These are phyloP conservation scores for Ellobius talpinus DNA, from an alignment of 2,113 vertebrate species.

Conservation along the genomic window DNA sequence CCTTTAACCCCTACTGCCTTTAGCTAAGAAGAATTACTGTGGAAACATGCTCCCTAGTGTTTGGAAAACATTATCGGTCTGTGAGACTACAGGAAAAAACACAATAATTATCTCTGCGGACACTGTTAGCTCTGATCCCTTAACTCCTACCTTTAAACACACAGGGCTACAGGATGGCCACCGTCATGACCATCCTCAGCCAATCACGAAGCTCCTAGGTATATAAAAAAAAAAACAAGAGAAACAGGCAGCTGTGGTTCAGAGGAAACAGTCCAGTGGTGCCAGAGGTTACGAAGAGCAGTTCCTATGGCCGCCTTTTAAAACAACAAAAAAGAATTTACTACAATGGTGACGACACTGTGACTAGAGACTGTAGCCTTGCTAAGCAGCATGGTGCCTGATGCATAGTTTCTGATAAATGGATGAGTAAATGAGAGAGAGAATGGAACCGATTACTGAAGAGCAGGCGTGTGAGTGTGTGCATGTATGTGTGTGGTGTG, in stretches of 20 bases:
- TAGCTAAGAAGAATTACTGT: background rate
- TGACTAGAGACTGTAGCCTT: background rate
- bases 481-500: background rate
- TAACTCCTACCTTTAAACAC: slow-evolving; percentile 48
- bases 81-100: background rate
- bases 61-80: background rate
- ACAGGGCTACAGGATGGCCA: background rate
- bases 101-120: slow-evolving; percentile 3
- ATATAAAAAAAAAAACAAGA: background rate
- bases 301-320: background rate
- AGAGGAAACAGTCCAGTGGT: background rate
- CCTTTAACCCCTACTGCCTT: background rate
- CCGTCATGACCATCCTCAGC: background rate
- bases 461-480: background rate
- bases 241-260: background rate
- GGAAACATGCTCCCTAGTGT: slow-evolving; percentile 8
- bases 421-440: background rate
- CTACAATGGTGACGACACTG: background rate
- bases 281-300: background rate
- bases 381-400: background rate
- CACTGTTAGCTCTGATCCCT: background rate
- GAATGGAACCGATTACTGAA: background rate
- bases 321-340: background rate
- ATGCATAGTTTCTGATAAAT: background rate
- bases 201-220: background rate